phyloP scores from a whole-genome alignment of 2,113 vertebrate species.

The Canis aureus region DNA sequence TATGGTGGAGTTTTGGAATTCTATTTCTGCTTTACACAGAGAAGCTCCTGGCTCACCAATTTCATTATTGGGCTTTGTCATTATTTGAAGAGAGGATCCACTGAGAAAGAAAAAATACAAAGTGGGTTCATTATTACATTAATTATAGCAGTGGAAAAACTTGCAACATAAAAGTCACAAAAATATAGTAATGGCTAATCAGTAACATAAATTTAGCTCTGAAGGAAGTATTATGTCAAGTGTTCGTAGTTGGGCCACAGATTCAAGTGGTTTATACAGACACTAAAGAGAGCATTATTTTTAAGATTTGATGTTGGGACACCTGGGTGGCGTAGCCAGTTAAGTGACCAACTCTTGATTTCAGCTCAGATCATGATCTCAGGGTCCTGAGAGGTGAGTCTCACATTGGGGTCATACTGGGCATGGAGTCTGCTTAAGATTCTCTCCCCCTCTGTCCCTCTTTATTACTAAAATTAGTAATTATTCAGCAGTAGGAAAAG shows the following conservation, averaged over 20 bases:
- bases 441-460: neutral
- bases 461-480: neutral
- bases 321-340: neutral
- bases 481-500: conserved; percentile 3
- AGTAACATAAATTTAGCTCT: neutral
- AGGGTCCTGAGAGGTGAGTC: neutral
- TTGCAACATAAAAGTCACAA: neutral
- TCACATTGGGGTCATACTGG: neutral
- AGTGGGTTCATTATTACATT: neutral
- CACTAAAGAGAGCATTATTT: neutral
- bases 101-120: neutral
- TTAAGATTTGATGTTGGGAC: neutral
- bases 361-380: neutral
- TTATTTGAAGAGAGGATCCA: neutral
- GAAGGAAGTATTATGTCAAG: neutral
- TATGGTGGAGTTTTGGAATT: neutral
- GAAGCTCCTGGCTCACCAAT: neutral
- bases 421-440: neutral
- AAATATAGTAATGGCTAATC: neutral
- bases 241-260: neutral
- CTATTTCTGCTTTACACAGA: neutral
- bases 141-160: neutral
- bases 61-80: neutral
- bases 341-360: neutral
- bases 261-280: neutral